Evolutionary conservation across 2,888 invertebrate genomes (phyloP), one percentile per base, ranked within the genome.

Genomic region (Drosophila antonietae): DNA sequence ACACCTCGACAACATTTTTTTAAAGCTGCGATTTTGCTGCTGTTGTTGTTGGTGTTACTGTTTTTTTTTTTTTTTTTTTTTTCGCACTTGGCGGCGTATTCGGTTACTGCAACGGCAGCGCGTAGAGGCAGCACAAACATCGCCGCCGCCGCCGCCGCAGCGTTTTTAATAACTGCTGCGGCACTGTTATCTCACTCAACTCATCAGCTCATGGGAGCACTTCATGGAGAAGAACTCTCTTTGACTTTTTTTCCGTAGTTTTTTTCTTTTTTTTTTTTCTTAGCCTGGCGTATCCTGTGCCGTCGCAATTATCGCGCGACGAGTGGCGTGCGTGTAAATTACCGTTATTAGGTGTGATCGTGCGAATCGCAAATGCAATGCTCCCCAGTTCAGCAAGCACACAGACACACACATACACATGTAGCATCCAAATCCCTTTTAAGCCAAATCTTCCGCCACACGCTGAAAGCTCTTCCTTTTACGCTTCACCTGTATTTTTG

Each of bases 321-420:
- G 81, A 82, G 88, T 88, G 81, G 84, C 90, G 86, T 88, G 90
- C 89, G 87, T 87, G 88, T 83, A 91, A 91, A 91, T 91, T 90
- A 91, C 91, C 91, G 92, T 91, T 91, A 91, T 91, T 91, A 91
- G 82, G 83, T 90, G 87, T 83, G 90, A 90, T 89, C 90, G 90
- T 90, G 90, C 84, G 82, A 89, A 87, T 72, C 72, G 57, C 41
- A 37, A 64, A 59, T 20, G 3, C 52, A 53, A 44, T 18, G 47
- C 63, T 65, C 55, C 65, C 62, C 67, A 68, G 46, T 55, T 63
- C 53, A 52, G 58, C 61, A 53, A 28, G 9, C 55, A 15, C 52
- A 33, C n/a, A n/a, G n/a, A 12, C 33, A 18, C 47, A 15, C 47
- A 49, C 31, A 31, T 4, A 4, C 4, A 6, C 44, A 20, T 12